phyloP scores from a whole-genome alignment of 2,888 invertebrate genomes.

The Rugalucina vietnamica region DNA sequence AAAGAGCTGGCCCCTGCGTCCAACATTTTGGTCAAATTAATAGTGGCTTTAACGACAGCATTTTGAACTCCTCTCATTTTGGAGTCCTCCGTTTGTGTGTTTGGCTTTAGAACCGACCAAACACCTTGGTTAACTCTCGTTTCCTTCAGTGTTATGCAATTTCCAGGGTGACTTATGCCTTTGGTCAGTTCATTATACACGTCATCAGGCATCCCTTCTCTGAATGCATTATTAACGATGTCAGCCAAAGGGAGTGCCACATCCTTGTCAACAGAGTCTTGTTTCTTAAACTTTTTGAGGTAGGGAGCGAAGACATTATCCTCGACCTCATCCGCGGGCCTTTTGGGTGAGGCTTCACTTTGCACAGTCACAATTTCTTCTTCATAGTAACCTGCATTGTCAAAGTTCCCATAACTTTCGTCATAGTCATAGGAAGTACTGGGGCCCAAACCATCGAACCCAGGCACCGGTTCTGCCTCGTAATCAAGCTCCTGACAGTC shows the following conservation, averaged over 20 bases:
- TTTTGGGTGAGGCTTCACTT: background rate
- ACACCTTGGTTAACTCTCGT: constrained; percentile 7
- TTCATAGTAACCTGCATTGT: background rate
- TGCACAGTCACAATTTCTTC: background rate
- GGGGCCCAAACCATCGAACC: no score
- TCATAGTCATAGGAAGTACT: background rate
- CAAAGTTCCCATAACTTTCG: background rate
- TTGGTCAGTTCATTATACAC: background rate
- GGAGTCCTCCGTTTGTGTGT: constrained; percentile 9
- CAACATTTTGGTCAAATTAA: constrained; percentile 5
- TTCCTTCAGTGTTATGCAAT: background rate
- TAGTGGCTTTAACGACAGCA: constrained; percentile 23
- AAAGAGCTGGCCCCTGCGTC: background rate
- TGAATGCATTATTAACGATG: background rate
- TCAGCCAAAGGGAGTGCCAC: background rate
- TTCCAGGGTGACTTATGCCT: background rate
- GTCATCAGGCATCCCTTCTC: constrained; percentile 17
- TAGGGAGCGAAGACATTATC: background rate
- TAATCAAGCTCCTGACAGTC: background rate
- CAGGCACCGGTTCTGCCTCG: background rate
- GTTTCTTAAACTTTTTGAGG: background rate
- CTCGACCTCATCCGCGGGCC: background rate
- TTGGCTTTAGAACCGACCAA: constrained; percentile 14
- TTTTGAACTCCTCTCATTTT: constrained; percentile 17
- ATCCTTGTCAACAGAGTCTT: constrained; percentile 14